A percentile compares a stretch with the other conserved stretches of the same genome.
Conservation (phyloP, 2,113 vertebrate species). For the Calidris pygmaea region DNA sequence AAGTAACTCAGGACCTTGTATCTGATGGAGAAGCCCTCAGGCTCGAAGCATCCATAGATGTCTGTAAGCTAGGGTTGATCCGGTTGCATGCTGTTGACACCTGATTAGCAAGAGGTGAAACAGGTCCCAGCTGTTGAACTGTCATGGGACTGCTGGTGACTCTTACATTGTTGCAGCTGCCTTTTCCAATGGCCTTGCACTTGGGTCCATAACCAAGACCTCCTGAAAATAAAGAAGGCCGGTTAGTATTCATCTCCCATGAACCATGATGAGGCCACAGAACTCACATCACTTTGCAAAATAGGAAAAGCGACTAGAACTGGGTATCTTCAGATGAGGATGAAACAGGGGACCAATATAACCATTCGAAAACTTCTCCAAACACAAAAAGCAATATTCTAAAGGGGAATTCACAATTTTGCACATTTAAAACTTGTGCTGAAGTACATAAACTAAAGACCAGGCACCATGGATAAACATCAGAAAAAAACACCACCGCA, state of each 20-base stretch:
- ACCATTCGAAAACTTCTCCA: not conserved
- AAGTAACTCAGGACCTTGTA: constrained; percentile 81
- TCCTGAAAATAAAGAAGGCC: constrained; percentile 79
- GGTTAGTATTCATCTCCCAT: constrained; percentile 51
- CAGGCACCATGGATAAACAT: not conserved
- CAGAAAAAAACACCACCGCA: not conserved
- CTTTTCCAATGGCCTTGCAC: constrained; percentile 80
- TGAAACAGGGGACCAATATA: not conserved
- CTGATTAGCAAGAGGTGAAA: constrained; percentile 71
- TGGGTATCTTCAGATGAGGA: not conserved
- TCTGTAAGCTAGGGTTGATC: constrained; percentile 71
- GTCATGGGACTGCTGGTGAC: constrained; percentile 81
- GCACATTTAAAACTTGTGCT: rapidly evolving
- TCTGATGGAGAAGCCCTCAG: constrained; percentile 80
- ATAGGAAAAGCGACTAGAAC: not conserved
- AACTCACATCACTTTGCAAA: not conserved
- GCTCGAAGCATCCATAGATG: constrained; percentile 73
- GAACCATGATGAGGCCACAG: not conserved
- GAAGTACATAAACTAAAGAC: not conserved
- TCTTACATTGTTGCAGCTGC: constrained; percentile 76
- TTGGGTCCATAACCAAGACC: constrained; percentile 68
- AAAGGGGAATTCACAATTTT: not conserved
- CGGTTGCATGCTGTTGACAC: constrained; percentile 71
- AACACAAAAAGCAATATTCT: not conserved
- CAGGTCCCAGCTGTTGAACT: constrained; percentile 76